These are phyloP conservation scores for Channa argus DNA, from an alignment of 2,113 vertebrate genomes.

Conservation along the genomic window DNA sequence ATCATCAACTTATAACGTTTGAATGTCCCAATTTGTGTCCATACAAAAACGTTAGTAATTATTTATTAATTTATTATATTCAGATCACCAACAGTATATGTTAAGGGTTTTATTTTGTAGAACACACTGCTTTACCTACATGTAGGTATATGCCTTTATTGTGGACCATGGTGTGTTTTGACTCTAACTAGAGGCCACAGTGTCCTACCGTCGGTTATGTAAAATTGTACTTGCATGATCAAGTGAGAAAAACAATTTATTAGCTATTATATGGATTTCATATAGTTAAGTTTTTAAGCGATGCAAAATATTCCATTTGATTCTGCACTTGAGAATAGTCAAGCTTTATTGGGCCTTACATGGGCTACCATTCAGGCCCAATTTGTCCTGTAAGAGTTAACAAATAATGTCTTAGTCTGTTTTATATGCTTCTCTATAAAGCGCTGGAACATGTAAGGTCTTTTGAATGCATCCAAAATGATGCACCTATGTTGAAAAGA, in stretches of 20 bases:
- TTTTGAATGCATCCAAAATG: conserved; percentile 4
- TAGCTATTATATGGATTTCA: neutral
- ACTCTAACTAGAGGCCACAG: conserved; percentile 60
- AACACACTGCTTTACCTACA: neutral
- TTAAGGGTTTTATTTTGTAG: neutral
- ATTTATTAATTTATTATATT: neutral
- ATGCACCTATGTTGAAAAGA: conserved; percentile 9
- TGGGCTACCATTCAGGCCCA: conserved; percentile 36
- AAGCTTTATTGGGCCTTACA: conserved; percentile 10
- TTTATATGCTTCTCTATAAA: conserved; percentile 22
- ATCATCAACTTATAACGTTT: neutral
- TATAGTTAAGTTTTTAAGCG: neutral
- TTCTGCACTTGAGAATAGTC: neutral
- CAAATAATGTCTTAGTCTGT: conserved; percentile 40
- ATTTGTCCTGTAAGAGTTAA: conserved; percentile 37
- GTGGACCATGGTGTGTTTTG: conserved; percentile 40
- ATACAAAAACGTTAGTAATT: neutral
- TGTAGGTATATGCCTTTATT: neutral
- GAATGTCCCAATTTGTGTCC: neutral
- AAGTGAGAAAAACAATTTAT: conserved; percentile 23
- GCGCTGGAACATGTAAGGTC: neutral
- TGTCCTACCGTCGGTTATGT: conserved; percentile 68
- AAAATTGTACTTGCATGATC: conserved; percentile 66
- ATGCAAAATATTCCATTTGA: neutral
- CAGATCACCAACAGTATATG: neutral